A percentile compares a stretch with the other conserved stretches of the same genome.
These are phyloP conservation scores for Falco rusticolus DNA, from an alignment of 2,797 vertebrate species.

Conservation along the genomic window DNA sequence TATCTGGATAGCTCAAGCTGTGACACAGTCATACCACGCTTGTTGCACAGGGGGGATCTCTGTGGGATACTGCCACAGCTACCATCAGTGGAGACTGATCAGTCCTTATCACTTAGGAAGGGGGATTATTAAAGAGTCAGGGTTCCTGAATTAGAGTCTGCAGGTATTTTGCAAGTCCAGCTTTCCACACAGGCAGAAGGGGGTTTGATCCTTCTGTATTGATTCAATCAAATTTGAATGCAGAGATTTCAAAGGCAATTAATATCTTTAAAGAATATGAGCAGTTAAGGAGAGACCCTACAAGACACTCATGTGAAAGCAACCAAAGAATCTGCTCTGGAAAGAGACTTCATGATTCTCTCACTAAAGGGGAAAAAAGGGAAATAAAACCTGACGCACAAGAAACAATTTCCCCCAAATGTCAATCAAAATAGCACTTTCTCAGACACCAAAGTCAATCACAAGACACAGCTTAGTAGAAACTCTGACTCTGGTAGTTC, in stretches of 20 bases:
- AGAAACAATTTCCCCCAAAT: background rate
- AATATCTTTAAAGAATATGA: background rate
- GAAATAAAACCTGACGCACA: fast-evolving
- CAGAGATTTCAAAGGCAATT: background rate
- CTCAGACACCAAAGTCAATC: background rate
- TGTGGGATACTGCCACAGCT: background rate
- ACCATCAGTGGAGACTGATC: background rate
- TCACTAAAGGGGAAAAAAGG: fast-evolving
- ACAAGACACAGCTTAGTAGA: background rate
- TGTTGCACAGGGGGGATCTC: background rate
- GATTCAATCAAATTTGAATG: background rate
- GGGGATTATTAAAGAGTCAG: background rate
- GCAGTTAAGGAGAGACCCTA: background rate
- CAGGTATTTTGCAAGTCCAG: background rate
- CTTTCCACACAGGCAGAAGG: background rate
- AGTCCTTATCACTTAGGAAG: background rate
- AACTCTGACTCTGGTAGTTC: background rate
- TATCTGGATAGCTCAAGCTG: background rate
- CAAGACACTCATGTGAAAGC: background rate
- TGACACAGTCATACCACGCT: background rate
- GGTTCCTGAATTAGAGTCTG: background rate
- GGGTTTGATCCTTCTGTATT: background rate
- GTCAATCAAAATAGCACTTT: background rate
- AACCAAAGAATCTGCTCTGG: background rate
- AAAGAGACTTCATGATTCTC: background rate